These are phyloP conservation scores for Tiaroga cobitis DNA, from an alignment of 2,797 vertebrate genomes.

Conservation along the genomic window DNA sequence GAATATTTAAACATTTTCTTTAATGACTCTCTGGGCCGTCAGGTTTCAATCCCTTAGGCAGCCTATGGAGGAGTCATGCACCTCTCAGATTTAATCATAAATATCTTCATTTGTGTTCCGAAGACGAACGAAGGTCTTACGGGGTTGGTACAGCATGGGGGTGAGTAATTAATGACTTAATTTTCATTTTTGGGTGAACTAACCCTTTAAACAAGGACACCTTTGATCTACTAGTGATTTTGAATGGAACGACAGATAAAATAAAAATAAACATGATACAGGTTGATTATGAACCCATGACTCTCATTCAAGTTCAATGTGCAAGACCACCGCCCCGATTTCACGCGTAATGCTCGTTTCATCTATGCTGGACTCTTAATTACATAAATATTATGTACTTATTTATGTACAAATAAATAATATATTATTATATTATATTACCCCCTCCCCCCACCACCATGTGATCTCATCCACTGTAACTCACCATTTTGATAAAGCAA, in stretches of 20 bases:
- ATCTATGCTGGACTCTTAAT: neutral
- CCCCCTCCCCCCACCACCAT: neutral
- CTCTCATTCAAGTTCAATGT: neutral
- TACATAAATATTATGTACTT: neutral
- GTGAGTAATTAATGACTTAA: too few species aligned
- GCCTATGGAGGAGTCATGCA: too few species aligned
- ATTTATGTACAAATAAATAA: too few species aligned
- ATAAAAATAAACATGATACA: neutral
- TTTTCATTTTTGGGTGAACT: too few species aligned
- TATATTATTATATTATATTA: too few species aligned
- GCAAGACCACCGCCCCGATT: neutral
- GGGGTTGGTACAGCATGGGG: too few species aligned
- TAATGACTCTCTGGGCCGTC: too few species aligned
- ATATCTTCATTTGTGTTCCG: too few species aligned
- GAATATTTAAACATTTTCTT: too few species aligned
- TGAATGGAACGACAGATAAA: conserved; percentile 28
- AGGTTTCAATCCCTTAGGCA: too few species aligned
- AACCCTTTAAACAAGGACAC: conserved; percentile 13
- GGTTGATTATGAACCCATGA: neutral
- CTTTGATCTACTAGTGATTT: conserved; percentile 36
- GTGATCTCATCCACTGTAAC: neutral
- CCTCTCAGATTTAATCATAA: too few species aligned
- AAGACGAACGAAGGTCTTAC: too few species aligned
- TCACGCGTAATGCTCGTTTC: neutral
- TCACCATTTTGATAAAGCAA: neutral